Conservation (phyloP, 2,113 vertebrate species). For the Hiodon tergisus region DNA sequence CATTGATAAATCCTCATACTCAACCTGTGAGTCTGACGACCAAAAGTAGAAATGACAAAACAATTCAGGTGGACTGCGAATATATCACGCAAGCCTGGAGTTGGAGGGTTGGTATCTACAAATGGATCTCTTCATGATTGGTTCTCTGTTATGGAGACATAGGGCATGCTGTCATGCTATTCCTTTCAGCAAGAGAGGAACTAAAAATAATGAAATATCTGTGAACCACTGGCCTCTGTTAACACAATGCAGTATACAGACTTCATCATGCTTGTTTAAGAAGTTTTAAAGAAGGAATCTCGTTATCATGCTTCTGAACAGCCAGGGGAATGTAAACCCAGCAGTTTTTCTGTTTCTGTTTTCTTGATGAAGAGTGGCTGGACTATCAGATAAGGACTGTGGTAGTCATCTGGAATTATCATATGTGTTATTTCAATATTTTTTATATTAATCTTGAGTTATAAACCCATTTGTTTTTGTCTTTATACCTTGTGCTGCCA, state of each 20-base stretch:
- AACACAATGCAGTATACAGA: slow-evolving; percentile 28
- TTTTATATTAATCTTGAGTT: not conserved
- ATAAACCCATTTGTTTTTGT: not conserved
- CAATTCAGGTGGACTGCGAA: not conserved
- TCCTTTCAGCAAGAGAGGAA: not conserved
- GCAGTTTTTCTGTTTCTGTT: slow-evolving; percentile 7
- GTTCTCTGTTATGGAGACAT: not conserved
- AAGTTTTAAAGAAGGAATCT: slow-evolving; percentile 39
- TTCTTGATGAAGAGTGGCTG: slow-evolving; percentile 35
- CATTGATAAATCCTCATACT: no score
- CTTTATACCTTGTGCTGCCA: not conserved
- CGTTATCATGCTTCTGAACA: slow-evolving; percentile 44
- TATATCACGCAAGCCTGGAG: not conserved
- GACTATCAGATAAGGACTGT: slow-evolving; percentile 35
- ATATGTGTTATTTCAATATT: not conserved
- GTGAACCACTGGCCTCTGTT: slow-evolving; percentile 4
- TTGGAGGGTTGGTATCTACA: not conserved
- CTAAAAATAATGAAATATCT: no score
- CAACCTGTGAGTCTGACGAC: no score
- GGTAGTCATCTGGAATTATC: not conserved
- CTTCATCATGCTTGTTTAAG: slow-evolving; percentile 19
- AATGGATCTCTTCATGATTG: not conserved
- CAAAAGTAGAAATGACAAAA: not conserved
- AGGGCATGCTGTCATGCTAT: not conserved
- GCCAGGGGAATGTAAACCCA: slow-evolving; percentile 33